A percentile compares a stretch with the other conserved stretches of the same genome.
Evolutionary conservation across 2,797 vertebrate species (phyloP).

Genomic region (Parotocinclus haroldoi): DNA sequence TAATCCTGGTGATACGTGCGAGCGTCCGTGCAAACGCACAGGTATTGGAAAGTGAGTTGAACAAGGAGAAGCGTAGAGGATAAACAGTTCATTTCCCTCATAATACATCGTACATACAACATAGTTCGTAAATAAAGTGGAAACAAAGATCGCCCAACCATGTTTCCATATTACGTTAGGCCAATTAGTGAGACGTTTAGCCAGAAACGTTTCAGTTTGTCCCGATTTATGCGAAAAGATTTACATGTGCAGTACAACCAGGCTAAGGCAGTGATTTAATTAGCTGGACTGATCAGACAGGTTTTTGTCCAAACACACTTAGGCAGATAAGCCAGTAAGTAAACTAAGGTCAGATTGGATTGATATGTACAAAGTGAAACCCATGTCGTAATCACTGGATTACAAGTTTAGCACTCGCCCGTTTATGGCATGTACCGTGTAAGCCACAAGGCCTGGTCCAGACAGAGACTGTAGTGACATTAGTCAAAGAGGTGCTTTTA

Average conservation of each 20-base stretch:
- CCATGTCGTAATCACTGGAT: conserved; percentile 2
- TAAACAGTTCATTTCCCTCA: too few species aligned
- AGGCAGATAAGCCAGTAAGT: neutral
- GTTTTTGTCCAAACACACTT: neutral
- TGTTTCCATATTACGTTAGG: too few species aligned
- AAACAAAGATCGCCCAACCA: too few species aligned
- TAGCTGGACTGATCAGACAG: neutral
- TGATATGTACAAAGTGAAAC: neutral
- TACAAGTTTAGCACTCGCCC: neutral
- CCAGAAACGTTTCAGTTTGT: too few species aligned
- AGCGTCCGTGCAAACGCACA: neutral
- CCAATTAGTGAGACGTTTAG: too few species aligned
- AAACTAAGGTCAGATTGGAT: conserved; percentile 5
- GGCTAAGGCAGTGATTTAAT: neutral
- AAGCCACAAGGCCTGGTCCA: neutral
- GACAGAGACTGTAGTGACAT: too few species aligned
- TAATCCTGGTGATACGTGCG: neutral
- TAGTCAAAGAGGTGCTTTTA: too few species aligned
- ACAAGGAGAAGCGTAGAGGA: too few species aligned
- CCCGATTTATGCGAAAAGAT: too few species aligned
- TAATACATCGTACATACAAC: too few species aligned
- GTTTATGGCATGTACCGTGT: neutral
- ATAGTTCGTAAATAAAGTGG: too few species aligned
- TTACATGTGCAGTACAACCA: too few species aligned
- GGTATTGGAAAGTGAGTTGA: neutral